A percentile compares a stretch with the other conserved stretches of the same genome.
Conservation (phyloP, 2,888 invertebrate species). For the Harmothoe impar region DNA sequence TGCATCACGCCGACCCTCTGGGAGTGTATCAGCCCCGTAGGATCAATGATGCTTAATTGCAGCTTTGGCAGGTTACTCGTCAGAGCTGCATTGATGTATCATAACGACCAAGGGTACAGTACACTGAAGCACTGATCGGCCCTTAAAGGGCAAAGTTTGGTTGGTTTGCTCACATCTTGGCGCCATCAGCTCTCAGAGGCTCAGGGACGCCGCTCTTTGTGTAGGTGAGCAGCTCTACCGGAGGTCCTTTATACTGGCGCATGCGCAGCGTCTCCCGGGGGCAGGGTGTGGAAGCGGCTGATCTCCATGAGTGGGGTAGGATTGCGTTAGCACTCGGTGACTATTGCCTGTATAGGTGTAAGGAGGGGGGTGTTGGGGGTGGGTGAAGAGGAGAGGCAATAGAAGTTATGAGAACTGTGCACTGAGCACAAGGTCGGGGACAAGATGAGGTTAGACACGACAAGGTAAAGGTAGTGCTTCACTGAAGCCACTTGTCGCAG, state of each 20-base stretch:
- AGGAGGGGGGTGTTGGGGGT: too few relatives aligned
- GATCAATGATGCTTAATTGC: too few relatives aligned
- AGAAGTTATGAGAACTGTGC: background rate
- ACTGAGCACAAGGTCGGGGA: too few relatives aligned
- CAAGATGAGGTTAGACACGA: background rate
- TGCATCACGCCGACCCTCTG: too few relatives aligned
- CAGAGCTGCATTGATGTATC: too few relatives aligned
- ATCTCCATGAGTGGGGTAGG: background rate
- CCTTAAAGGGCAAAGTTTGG: background rate
- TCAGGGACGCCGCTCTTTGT: background rate
- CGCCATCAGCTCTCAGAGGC: background rate
- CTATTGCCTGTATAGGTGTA: too few relatives aligned
- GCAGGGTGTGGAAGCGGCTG: background rate
- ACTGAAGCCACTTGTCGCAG: too few relatives aligned
- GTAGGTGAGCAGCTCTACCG: background rate
- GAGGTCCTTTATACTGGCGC: background rate
- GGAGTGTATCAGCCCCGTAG: too few relatives aligned
- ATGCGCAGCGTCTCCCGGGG: background rate
- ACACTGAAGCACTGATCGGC: background rate
- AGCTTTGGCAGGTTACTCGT: too few relatives aligned
- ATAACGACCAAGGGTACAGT: too few relatives aligned
- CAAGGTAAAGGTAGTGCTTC: too few relatives aligned
- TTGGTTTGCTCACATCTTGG: background rate
- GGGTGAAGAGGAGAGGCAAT: too few relatives aligned
- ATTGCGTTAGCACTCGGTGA: background rate